phyloP scores from a whole-genome alignment of 2,797 vertebrate genomes.

The Gobio occitaniae region DNA sequence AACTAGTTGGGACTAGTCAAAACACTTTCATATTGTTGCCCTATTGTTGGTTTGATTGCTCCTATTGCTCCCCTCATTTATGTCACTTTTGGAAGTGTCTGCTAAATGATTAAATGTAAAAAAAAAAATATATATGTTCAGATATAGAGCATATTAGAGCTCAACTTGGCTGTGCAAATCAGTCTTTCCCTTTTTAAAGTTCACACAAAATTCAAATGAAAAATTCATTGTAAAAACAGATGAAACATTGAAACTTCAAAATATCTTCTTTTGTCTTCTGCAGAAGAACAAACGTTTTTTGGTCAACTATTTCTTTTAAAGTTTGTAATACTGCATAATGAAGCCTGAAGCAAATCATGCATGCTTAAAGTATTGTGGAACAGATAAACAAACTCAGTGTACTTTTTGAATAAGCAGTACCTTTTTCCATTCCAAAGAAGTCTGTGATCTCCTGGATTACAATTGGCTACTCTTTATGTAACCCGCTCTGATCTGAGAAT shows the following conservation, averaged over 20 bases:
- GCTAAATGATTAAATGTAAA: neutral
- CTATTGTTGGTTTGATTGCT: neutral
- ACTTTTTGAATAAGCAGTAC: neutral
- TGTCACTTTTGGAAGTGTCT: neutral
- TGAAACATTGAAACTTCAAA: neutral
- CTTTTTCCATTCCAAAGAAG: neutral
- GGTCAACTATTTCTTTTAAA: neutral
- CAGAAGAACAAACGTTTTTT: neutral
- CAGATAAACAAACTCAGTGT: neutral
- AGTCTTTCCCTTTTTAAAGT: neutral
- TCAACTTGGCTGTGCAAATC: neutral
- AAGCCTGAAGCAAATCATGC: neutral
- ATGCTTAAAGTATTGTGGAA: neutral
- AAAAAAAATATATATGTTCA: no score
- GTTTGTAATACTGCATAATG: neutral
- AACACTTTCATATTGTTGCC: no score
- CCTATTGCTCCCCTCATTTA: neutral
- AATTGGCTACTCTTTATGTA: constrained; percentile 29
- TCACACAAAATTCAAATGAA: neutral
- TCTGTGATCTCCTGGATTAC: neutral
- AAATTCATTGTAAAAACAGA: neutral
- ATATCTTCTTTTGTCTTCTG: neutral
- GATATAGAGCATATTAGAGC: neutral
- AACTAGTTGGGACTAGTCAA: no score
- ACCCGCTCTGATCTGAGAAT: constrained; percentile 41